Evolutionary conservation across 1,140 invertebrate species (phyloP), one percentile per base, ranked within the genome.

Genomic region (Trichonephila clavipes): DNA sequence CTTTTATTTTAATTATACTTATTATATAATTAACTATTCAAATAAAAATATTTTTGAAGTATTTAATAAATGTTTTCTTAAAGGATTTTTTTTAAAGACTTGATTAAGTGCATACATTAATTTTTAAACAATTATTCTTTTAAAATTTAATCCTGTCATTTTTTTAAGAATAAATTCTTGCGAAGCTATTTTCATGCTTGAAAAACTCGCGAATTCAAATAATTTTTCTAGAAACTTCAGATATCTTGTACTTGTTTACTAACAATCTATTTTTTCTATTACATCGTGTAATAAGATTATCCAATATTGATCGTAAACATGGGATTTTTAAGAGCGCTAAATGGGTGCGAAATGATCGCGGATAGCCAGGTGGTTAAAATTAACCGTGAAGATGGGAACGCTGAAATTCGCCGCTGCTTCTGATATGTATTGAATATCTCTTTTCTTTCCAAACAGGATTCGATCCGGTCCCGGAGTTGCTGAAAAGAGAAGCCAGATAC

Each of bases 291-390:
- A 85, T 10, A 24, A n/a, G 85, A 61, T 87, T 64, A 87, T 3
- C 5, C 34, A 34, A 34, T 40, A 21, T 19, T 24, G 12, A 34
- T 62, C 18, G 61, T 64, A 88, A 88, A 88, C 24, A 64, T 34
- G 59, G 44, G 10, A 6, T 61, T 58, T 85, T 59, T 18, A 34
- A 85, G 16, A 19, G 21, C 83, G 83, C 18, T 88, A 88, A 88
- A 88, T 88, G 61, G 86, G 61, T 66, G 86, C 86, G 59, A 44
- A 88, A 88, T 88, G 34, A 66, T 21, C 51, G n/a, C 28, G 34
- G 34, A 34, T 34, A 21, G 40, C 90, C 90, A 92, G 90, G 81
- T 92, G 90, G 59, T 28, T 10, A 85, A 64, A 92, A 92, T 92
- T n/a, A 92, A 92, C 21, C 90, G 90, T 92, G 90, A 85, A 83